phyloP scores from a whole-genome alignment of 2,888 invertebrate genomes.

The Neuroscelio doddi region DNA sequence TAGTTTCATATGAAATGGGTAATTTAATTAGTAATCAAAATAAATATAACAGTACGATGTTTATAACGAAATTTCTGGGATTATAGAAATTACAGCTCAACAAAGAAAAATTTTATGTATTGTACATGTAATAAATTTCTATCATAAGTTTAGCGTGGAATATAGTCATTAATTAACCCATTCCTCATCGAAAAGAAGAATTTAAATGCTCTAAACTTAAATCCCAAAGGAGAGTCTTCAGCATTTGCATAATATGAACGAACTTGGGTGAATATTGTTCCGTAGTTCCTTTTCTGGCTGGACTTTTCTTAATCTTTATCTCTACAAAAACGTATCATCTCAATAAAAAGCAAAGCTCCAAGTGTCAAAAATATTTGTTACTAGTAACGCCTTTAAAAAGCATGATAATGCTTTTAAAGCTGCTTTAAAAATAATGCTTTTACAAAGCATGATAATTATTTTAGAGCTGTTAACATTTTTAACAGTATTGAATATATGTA shows the following conservation, averaged over 20 bases:
- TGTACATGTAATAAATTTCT: constrained; percentile 23
- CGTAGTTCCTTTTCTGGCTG: constrained; percentile 3
- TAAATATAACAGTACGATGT: constrained; percentile 5
- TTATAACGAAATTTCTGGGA: constrained; percentile 8
- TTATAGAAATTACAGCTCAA: constrained; percentile 1
- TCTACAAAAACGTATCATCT: background rate
- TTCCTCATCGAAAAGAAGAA: constrained; percentile 13
- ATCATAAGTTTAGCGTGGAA: constrained; percentile 18
- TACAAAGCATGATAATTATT: constrained; percentile 5
- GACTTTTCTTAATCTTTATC: constrained; percentile 15
- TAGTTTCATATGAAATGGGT: too few relatives aligned
- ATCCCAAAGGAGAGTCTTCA: constrained; percentile 20
- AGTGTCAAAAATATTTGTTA: too few relatives aligned
- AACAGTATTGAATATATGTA: constrained; percentile 42
- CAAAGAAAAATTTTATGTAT: background rate
- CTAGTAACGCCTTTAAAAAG: too few relatives aligned
- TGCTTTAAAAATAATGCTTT: too few relatives aligned
- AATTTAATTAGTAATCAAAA: background rate
- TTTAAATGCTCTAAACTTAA: constrained; percentile 23
- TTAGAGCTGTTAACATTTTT: constrained; percentile 7
- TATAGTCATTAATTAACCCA: constrained; percentile 13
- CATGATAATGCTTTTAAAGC: too few relatives aligned
- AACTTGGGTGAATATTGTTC: constrained; percentile 16
- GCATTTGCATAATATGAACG: constrained; percentile 23
- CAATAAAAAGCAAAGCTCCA: constrained; percentile 7